Conservation (phyloP, 2,888 invertebrate species). For the Cosmorhoe ocellata region DNA sequence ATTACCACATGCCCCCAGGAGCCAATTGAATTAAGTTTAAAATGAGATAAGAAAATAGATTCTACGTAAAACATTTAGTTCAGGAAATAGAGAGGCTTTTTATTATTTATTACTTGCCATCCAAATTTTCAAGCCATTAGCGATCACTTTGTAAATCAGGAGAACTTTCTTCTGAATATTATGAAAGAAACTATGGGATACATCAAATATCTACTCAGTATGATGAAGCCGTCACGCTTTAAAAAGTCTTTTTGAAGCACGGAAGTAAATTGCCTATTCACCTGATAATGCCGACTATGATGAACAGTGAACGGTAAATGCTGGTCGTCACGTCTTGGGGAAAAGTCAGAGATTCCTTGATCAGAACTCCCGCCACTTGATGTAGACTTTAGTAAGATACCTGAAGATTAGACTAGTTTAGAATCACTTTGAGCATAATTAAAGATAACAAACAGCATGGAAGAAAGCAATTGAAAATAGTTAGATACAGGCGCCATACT, state of each 20-base stretch:
- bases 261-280: constrained; percentile 69
- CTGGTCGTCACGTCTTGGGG: constrained; percentile 4
- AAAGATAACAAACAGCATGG: too few species aligned
- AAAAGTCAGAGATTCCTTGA: background rate
- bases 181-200: background rate
- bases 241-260: constrained; percentile 44
- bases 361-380: background rate
- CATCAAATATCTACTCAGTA: constrained; percentile 11
- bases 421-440: too few species aligned
- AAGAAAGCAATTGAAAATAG: too few species aligned
- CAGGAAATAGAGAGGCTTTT: too few species aligned
- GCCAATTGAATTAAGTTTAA: too few species aligned
- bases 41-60: too few species aligned
- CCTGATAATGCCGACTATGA: constrained; percentile 37
- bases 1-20: too few species aligned
- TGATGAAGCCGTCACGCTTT: constrained; percentile 31
- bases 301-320: constrained; percentile 21
- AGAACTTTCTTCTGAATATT: background rate
- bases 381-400: background rate
- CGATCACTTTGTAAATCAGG: background rate
- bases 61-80: too few species aligned
- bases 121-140: background rate
- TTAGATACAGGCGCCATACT: too few species aligned
- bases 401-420: too few species aligned
- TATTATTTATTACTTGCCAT: too few species aligned